Base-by-base conservation (phyloP, 2,888 invertebrate genomes). In the Girardia tigrina region DNA sequence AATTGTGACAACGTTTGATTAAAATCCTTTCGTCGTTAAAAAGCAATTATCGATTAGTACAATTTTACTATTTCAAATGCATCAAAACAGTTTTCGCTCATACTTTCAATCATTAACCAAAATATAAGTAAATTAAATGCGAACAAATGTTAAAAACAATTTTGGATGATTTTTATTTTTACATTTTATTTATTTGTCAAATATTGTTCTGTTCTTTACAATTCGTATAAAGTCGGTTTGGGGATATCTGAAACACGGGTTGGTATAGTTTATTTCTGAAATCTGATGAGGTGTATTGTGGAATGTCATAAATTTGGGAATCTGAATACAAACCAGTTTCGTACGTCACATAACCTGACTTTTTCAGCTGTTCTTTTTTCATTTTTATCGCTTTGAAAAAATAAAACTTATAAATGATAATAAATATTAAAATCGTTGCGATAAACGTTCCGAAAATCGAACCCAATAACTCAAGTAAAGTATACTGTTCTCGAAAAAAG, bases 231-330 rank as follows among this genome's bases (percentile, higher is more conserved):
- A 56, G 56, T 56, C 56, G 56, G 23, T 4, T 56, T 2, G 56
- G 56, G 6, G 23, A 56, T 6, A 56, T 56, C 23, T 56, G 4
- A 56, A 56, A 56, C 2, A 56, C 56, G 4, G 56, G 56, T n/a
- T 56, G 56, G n/a, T 56, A 56, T 20, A 56, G 56, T 56, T 56
- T 56, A 4, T n/a, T 56, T 56, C 56, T 56, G 56, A 8, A 56
- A 56, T 56, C 56, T 56, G 56, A 56, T n/a, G 56, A 56, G 56
- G 56, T 12, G 56, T 56, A 56, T n/a, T 56, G 56, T 56, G 56
- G 56, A 56, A 56, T 56, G 56, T 56, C 56, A 56, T 56, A 56
- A 56, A 23, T 56, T 56, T 56, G 56, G 56, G 56, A 56, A 56
- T 56, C 56, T 4, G 56, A 56, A 56, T 56, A 56, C n/a, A 56